phyloP scores from a whole-genome alignment of 1,140 invertebrate species.

The Drosophila suzukii region DNA sequence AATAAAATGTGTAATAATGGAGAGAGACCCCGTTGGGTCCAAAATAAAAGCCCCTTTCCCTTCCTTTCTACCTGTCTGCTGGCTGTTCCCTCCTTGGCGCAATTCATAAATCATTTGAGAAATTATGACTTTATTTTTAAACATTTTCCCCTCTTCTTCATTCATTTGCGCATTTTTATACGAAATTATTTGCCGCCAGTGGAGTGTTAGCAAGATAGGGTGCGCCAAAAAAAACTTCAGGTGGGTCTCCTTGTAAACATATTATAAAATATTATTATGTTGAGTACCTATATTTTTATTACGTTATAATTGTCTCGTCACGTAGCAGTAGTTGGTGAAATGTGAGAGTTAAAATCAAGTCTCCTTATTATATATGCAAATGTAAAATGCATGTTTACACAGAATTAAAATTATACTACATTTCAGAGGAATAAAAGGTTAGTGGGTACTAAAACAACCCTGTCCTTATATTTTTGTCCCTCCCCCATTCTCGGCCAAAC shows the following conservation, averaged over 20 bases:
- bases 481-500: conserved; percentile 18
- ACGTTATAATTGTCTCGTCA: conserved; percentile 63
- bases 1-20: conserved; percentile 70
- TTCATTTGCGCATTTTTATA: conserved; percentile 71
- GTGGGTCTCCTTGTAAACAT: conserved; percentile 19
- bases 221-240: conserved; percentile 10
- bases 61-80: conserved; percentile 37
- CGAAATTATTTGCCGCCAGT: conserved; percentile 57
- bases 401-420: conserved; percentile 63
- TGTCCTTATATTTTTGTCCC: neutral
- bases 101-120: conserved; percentile 80
- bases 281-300: conserved; percentile 44
- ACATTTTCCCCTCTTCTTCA: conserved; percentile 39
- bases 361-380: conserved; percentile 65
- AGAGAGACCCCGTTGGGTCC: conserved; percentile 18
- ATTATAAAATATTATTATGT: conserved; percentile 4
- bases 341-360: neutral
- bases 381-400: conserved; percentile 64
- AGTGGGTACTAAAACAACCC: neutral
- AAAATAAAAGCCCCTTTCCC: neutral
- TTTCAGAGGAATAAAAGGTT: conserved; percentile 5
- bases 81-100: conserved; percentile 36
- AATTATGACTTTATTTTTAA: conserved; percentile 82
- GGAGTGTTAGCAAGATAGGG: conserved; percentile 1
- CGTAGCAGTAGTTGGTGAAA: neutral